Evolutionary conservation across 1,140 invertebrate genomes (phyloP).

Genomic region (Pseudomyrmex cubaensis): DNA sequence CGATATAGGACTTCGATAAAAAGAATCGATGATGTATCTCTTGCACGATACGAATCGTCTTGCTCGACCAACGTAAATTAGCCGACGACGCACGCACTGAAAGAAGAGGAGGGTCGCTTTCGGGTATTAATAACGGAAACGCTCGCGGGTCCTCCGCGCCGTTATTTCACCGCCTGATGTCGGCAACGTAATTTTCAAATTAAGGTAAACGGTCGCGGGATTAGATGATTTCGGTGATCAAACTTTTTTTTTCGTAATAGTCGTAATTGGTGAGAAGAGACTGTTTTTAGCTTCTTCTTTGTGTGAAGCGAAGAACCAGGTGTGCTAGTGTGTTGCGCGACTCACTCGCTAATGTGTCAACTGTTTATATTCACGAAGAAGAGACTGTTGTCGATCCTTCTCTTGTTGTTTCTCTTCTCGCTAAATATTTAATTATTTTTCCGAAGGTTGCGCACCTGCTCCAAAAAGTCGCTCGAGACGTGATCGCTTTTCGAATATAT

Average conservation of each 20-base stretch:
- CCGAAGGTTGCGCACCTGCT: conserved; percentile 67
- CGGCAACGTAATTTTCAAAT: conserved; percentile 53
- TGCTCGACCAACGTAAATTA: conserved; percentile 29
- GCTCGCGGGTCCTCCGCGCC: conserved; percentile 30
- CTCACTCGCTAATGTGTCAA: conserved; percentile 76
- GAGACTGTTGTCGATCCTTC: conserved; percentile 63
- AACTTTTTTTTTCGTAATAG: conserved; percentile 54
- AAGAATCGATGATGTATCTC: background rate
- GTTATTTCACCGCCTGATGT: conserved; percentile 37
- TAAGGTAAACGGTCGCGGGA: conserved; percentile 45
- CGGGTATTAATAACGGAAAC: conserved; percentile 56
- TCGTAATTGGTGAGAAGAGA: conserved; percentile 61
- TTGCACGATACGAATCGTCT: background rate
- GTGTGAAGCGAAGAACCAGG: conserved; percentile 62
- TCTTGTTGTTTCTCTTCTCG: conserved; percentile 75
- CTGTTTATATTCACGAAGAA: conserved; percentile 67
- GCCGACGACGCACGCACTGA: conserved; percentile 19
- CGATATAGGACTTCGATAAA: conserved; percentile 14
- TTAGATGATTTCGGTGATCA: conserved; percentile 63
- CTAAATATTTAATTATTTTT: conserved; percentile 80
- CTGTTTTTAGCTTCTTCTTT: conserved; percentile 34
- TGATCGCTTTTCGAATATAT: conserved; percentile 57
- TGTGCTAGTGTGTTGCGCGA: conserved; percentile 62
- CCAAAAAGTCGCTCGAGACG: conserved; percentile 45
- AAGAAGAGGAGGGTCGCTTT: conserved; percentile 18